Percentiles rank a stretch among this genome's conserved stretches.
phyloP scores from a whole-genome alignment of 64 coral and sea anemone species.

The Acropora tenuis region DNA sequence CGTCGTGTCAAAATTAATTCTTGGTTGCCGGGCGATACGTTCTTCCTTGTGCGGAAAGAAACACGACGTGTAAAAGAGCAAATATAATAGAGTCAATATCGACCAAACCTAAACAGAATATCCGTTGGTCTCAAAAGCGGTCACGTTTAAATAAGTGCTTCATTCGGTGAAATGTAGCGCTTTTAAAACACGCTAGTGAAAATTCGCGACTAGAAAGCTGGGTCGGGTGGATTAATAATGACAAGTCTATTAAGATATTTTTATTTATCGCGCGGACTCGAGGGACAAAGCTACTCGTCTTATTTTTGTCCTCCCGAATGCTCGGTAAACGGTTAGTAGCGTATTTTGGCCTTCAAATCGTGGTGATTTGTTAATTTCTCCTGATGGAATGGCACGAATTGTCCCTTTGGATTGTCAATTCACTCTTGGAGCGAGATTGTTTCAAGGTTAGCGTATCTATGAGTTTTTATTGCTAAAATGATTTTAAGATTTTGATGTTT shows the following conservation, averaged over 20 bases:
- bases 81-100: slow-evolving; percentile 47
- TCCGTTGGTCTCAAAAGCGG: slow-evolving; percentile 11
- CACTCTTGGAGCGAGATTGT: slow-evolving; percentile 76
- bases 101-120: slow-evolving; percentile 19
- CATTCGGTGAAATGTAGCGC: not conserved
- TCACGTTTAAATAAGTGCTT: slow-evolving; percentile 1
- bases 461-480: slow-evolving; percentile 16
- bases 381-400: slow-evolving; percentile 70
- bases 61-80: not conserved
- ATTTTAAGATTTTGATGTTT: slow-evolving; percentile 47
- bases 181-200: not conserved
- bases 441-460: slow-evolving; percentile 76
- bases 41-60: slow-evolving; percentile 13
- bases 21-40: slow-evolving; percentile 31
- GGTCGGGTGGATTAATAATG: not conserved
- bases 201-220: slow-evolving; percentile 18
- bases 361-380: not conserved
- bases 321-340: not conserved
- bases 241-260: slow-evolving; percentile 22
- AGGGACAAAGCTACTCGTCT: not conserved
- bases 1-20: not conserved
- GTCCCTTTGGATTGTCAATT: slow-evolving; percentile 86
- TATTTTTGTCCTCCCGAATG: not conserved
- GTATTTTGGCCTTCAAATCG: not conserved
- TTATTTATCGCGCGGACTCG: not conserved